phyloP scores from a whole-genome alignment of 2,113 vertebrate species.

The Actinemys pallida region DNA sequence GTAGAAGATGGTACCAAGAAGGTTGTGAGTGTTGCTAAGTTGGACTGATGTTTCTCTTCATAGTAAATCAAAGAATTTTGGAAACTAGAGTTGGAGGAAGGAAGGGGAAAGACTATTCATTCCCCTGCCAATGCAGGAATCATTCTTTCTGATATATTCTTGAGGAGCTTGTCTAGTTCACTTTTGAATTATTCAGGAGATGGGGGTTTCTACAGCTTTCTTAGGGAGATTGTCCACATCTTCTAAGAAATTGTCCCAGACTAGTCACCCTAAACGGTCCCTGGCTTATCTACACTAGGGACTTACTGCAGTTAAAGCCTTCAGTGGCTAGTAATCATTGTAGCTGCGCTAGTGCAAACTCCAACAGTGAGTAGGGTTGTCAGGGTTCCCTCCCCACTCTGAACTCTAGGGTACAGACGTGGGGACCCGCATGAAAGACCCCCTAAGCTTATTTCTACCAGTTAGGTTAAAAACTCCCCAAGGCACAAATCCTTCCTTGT shows the following conservation, averaged over 20 bases:
- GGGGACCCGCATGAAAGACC: no score
- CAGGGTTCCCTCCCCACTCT: no score
- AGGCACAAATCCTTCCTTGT: no score
- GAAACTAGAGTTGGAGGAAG: not conserved
- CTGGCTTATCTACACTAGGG: accelerated
- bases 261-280: accelerated
- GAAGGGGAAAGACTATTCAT: not conserved
- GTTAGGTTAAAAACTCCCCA: no score
- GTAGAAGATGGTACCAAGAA: not conserved
- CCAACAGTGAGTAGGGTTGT: not conserved
- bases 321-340: accelerated
- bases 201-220: not conserved
- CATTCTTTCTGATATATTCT: not conserved
- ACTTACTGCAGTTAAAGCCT: accelerated
- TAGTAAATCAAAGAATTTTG: not conserved
- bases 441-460: no score
- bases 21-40: slow-evolving; percentile 33
- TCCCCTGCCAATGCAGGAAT: not conserved
- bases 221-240: not conserved
- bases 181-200: not conserved
- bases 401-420: no score
- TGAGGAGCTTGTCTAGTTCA: not conserved
- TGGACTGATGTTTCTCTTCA: not conserved
- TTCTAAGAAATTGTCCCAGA: not conserved
- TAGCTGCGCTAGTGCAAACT: not conserved